Evolutionary conservation across 2,797 vertebrate genomes (phyloP).

Genomic region (Emys orbicularis): DNA sequence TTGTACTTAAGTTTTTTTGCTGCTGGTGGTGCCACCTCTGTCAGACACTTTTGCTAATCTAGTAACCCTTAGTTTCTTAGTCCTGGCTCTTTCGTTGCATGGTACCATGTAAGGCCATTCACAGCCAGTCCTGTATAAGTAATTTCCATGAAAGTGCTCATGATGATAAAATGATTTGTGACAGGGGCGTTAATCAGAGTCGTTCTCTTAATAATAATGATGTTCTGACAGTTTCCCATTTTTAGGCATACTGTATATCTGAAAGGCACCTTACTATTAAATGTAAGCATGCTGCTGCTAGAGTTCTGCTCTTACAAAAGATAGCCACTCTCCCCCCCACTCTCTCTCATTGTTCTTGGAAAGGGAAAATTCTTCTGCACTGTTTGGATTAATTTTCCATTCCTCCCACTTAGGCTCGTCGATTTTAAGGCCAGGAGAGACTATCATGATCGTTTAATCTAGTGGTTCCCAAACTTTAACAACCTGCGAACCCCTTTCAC

Average conservation of each 20-base stretch:
- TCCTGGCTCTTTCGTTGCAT: background rate
- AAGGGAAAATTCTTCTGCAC: slow-evolving; percentile 37
- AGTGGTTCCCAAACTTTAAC: too few relatives aligned
- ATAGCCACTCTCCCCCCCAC: background rate
- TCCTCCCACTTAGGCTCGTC: slow-evolving; percentile 3
- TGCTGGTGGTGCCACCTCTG: background rate
- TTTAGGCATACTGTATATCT: slow-evolving; percentile 29
- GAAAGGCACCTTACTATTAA: slow-evolving; percentile 43
- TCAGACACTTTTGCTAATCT: slow-evolving; percentile 42
- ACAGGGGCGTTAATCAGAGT: slow-evolving; percentile 9
- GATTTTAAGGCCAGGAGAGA: too few relatives aligned
- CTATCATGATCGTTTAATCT: too few relatives aligned
- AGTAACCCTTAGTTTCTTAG: background rate
- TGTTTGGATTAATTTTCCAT: slow-evolving; percentile 38
- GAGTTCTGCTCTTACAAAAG: background rate
- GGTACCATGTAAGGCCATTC: background rate
- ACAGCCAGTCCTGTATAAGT: background rate
- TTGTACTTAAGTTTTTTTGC: slow-evolving; percentile 38
- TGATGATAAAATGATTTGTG: background rate
- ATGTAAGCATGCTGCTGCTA: background rate
- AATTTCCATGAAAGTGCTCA: background rate
- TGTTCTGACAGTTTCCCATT: slow-evolving; percentile 35
- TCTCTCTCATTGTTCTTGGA: slow-evolving; percentile 22
- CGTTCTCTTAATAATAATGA: slow-evolving; percentile 38
- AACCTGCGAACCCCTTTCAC: too few relatives aligned